Conservation (phyloP, 1,140 invertebrate genomes). For the Aphaenogaster rudis region DNA sequence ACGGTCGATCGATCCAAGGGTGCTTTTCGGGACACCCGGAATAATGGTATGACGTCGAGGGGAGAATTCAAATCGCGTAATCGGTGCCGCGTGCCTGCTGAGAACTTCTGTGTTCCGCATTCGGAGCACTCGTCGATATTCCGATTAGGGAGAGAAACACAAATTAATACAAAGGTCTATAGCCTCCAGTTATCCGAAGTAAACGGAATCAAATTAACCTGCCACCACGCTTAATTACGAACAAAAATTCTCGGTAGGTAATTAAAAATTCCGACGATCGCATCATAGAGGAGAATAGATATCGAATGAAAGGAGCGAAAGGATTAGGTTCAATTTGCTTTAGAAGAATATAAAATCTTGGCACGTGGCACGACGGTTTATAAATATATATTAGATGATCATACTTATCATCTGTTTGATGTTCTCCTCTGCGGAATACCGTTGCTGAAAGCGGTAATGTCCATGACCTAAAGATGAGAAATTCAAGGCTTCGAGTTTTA, state of each 20-base stretch:
- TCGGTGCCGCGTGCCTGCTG: constrained; percentile 8
- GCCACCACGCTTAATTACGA: not conserved
- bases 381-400: not conserved
- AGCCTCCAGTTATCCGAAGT: not conserved
- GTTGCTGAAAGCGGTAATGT: constrained; percentile 12
- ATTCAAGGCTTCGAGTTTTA: not conserved
- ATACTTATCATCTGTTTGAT: not conserved
- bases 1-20: constrained; percentile 69
- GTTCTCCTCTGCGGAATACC: not conserved
- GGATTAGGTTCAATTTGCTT: not conserved
- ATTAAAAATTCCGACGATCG: not conserved
- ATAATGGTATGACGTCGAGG: constrained; percentile 24
- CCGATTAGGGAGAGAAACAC: not conserved
- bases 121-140: not conserved
- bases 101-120: not conserved
- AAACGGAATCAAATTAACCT: not conserved
- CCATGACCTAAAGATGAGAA: constrained; percentile 14
- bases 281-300: not conserved
- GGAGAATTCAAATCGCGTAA: constrained; percentile 34
- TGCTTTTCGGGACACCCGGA: constrained; percentile 53
- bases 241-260: not conserved
- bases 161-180: not conserved
- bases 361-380: too few relatives aligned
- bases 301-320: not conserved
- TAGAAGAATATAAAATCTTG: not conserved